Evolutionary conservation across 1,140 invertebrate genomes (phyloP).

Genomic region (Druon quercuslanigerum): DNA sequence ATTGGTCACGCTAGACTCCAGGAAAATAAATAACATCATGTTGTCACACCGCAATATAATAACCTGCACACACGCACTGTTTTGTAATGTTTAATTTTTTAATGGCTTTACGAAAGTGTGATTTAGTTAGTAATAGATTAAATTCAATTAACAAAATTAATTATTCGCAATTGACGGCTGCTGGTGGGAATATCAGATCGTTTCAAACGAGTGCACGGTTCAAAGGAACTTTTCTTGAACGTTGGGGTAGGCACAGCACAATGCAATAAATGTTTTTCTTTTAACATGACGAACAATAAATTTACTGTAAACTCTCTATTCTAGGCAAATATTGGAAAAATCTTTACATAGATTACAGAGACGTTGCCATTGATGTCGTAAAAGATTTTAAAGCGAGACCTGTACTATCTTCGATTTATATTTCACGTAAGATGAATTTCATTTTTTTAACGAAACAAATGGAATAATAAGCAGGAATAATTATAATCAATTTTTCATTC

Average conservation of each 20-base stretch:
- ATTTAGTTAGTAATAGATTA: conserved; percentile 30
- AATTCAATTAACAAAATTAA: conserved; percentile 16
- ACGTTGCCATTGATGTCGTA: conserved; percentile 58
- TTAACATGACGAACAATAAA: conserved; percentile 11
- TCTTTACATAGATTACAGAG: conserved; percentile 63
- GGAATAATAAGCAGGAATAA: too few species aligned
- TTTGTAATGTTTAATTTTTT: conserved; percentile 33
- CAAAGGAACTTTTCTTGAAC: conserved; percentile 61
- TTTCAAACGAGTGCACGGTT: conserved; percentile 53
- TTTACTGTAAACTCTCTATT: conserved; percentile 15
- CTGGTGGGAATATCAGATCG: conserved; percentile 45
- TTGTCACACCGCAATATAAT: too few species aligned
- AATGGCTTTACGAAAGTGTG: conserved; percentile 45
- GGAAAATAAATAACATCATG: too few species aligned
- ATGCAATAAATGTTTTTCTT: not conserved
- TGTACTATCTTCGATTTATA: conserved; percentile 52
- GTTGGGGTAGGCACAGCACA: conserved; percentile 61
- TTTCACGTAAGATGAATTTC: conserved; percentile 40
- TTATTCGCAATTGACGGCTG: conserved; percentile 35
- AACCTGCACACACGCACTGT: not conserved
- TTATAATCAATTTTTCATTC: too few species aligned
- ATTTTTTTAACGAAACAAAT: too few species aligned
- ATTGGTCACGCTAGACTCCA: too few species aligned
- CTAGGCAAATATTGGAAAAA: conserved; percentile 61
- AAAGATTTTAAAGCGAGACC: conserved; percentile 65